Evolutionary conservation across 2,797 vertebrate species (phyloP), one percentile per base, ranked within the genome.

Genomic region (Poliocrania exsul): DNA sequence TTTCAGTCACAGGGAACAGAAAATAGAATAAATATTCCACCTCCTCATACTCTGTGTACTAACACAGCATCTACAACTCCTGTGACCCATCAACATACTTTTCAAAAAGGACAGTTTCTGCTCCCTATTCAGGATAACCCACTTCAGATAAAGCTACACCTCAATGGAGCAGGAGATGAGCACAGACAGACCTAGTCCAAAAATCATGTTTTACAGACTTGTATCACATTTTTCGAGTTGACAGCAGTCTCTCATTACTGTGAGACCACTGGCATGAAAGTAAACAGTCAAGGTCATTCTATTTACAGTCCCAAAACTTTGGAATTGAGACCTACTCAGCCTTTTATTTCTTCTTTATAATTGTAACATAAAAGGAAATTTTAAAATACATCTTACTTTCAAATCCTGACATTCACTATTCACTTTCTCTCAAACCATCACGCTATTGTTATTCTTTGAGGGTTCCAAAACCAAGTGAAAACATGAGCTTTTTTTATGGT

Each of bases 301-400:
- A n/a, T 87, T 82, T 72, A 77, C 0, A 3, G 35, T 40, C 25
- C 31, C 35, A 40, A 78, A 74, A 87, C 40, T 42, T 40, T 33
- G n/a, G 47, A 66, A 60, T 14, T 51, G 51, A 81, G 50, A 74
- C 11, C 51, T 67, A 79, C 10, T 70, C 26, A 78, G 38, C 12
- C n/a, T 92, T 87, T 92, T 56, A 67, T 74, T 86, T 88, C 49
- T 93, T 72, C 50, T 69, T 93, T 69, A 71, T 69, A 80, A 77
- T 15, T 47, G 21, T 49, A 83, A 40, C n/a, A 83, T 31, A 91
- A 72, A 91, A 80, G 24, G 12, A 83, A 72, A 58, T 66, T 81
- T 88, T 49, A 75, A 94, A 92, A 91, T 37, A 65, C 13, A 28
- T 37, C 40, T 78, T 62, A 91, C 40, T 74, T 70, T 50, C 67